phyloP scores from a whole-genome alignment of 2,113 vertebrate genomes.

The Bubo scandiacus region DNA sequence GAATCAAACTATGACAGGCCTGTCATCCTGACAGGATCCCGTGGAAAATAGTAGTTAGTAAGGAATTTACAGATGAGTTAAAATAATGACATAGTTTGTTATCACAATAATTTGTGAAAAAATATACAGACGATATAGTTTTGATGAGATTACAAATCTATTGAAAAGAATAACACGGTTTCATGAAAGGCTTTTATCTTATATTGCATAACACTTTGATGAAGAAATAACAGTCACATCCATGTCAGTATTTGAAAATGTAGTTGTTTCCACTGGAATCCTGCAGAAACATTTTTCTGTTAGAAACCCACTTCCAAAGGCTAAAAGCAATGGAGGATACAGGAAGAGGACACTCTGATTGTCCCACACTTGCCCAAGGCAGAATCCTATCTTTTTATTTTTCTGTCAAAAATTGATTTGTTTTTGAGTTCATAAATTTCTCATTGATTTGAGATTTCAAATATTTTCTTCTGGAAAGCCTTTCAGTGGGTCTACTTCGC shows the following conservation, averaged over 20 bases:
- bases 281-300: not conserved
- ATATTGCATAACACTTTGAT: not conserved
- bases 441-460: not conserved
- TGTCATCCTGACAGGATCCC: not conserved
- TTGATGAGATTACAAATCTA: not conserved
- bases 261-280: not conserved
- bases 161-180: not conserved
- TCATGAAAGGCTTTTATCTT: not conserved
- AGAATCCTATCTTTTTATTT: not conserved
- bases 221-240: not conserved
- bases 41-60: not conserved
- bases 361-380: not conserved
- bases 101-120: not conserved
- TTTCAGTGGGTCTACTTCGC: not conserved
- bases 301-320: not conserved
- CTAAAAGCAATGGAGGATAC: not conserved
- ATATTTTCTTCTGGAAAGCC: not conserved
- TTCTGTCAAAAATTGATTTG: not conserved
- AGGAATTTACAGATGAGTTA: not conserved
- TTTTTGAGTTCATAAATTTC: not conserved
- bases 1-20: not conserved
- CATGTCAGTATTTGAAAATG: not conserved
- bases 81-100: not conserved
- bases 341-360: not conserved
- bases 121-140: not conserved